Percentiles rank a stretch among this genome's conserved stretches.
Evolutionary conservation across 2,797 vertebrate species (phyloP).

Genomic region (Rhabdomys pumilio): DNA sequence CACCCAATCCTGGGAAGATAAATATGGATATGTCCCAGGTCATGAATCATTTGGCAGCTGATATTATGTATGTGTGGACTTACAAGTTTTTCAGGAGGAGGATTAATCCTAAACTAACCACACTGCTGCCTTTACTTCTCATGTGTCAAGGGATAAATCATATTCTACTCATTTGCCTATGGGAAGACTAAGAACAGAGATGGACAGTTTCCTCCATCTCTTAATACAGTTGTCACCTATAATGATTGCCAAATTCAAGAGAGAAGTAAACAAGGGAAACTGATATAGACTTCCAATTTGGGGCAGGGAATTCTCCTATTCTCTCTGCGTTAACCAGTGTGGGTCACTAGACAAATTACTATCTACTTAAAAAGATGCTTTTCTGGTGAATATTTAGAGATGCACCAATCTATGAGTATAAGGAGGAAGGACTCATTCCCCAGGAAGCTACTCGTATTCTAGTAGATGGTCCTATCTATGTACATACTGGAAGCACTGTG

Average conservation of each 20-base stretch:
- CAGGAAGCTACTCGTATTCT: neutral
- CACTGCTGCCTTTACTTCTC: conserved; percentile 61
- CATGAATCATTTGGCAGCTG: conserved; percentile 65
- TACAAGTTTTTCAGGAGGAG: conserved; percentile 18
- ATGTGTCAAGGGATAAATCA: conserved; percentile 53
- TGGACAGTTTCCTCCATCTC: conserved; percentile 69
- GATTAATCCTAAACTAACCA: conserved; percentile 53
- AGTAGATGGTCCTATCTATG: neutral
- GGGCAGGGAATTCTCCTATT: neutral
- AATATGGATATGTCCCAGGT: conserved; percentile 72
- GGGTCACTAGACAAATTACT: neutral
- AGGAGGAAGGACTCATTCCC: neutral
- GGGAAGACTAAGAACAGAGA: conserved; percentile 41
- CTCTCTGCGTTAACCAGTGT: neutral
- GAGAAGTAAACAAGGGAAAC: neutral
- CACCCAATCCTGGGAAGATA: conserved; percentile 72
- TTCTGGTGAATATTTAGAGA: neutral
- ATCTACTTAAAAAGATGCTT: neutral
- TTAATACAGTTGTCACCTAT: conserved; percentile 36
- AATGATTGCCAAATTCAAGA: conserved; percentile 6
- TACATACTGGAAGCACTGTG: neutral
- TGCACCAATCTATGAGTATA: neutral
- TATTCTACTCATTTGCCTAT: conserved; percentile 35
- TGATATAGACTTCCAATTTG: neutral
- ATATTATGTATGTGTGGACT: conserved; percentile 59